Percentiles rank a stretch among this genome's conserved stretches.
These are phyloP conservation scores for Prolemur simus DNA, from an alignment of 2,113 vertebrate species.

Conservation along the genomic window DNA sequence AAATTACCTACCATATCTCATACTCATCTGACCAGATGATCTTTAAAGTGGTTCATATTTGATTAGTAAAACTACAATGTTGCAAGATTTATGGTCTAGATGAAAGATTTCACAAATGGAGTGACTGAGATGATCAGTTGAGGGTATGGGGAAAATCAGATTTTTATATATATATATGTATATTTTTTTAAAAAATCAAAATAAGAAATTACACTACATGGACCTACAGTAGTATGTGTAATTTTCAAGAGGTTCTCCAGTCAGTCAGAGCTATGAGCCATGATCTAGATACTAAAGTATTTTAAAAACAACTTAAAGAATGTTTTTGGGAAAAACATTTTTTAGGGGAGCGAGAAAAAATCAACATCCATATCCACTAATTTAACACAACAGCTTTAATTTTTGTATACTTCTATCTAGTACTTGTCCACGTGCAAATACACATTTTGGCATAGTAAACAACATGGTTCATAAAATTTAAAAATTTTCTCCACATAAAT, in stretches of 20 bases:
- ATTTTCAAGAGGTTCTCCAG: constrained; percentile 32
- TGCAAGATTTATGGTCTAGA: background rate
- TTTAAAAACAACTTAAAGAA: constrained; percentile 33
- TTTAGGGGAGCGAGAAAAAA: background rate
- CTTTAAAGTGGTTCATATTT: background rate
- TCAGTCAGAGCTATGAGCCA: background rate
- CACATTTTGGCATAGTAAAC: background rate
- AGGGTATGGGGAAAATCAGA: background rate
- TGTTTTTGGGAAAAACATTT: background rate
- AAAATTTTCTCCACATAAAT: background rate
- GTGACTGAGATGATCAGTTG: background rate
- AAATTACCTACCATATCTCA: background rate
- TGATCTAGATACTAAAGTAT: background rate
- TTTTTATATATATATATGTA: background rate
- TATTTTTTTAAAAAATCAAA: background rate
- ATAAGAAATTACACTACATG: background rate
- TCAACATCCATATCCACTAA: background rate
- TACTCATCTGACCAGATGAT: background rate
- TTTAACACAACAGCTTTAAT: constrained; percentile 13
- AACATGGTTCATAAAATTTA: background rate
- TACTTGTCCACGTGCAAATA: background rate
- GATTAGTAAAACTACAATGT: background rate
- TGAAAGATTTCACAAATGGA: constrained; percentile 16
- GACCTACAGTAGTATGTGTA: background rate
- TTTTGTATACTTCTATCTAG: background rate